These are phyloP conservation scores for Lycodopsis pacificus DNA, from an alignment of 2,797 vertebrate genomes.

Conservation along the genomic window DNA sequence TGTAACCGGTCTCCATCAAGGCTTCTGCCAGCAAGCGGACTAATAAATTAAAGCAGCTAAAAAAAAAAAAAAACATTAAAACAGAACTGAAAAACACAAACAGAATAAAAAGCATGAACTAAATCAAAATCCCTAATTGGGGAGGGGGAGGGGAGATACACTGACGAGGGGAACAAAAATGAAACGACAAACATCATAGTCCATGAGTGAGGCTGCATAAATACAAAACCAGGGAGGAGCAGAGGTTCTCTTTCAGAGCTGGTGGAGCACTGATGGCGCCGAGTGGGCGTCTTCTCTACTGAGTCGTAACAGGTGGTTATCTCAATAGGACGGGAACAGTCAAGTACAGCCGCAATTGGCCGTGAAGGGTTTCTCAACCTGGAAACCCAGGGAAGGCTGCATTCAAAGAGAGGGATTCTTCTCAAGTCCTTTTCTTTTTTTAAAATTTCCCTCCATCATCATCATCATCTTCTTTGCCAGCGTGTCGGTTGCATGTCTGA, in stretches of 20 bases:
- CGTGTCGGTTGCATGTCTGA: slow-evolving; percentile 38
- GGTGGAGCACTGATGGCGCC: slow-evolving; percentile 51
- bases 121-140: slow-evolving; percentile 61
- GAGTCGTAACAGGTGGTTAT: slow-evolving; percentile 60
- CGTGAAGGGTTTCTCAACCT: slow-evolving; percentile 53
- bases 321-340: slow-evolving; percentile 69
- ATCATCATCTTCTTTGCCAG: slow-evolving; percentile 27
- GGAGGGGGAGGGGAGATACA: not conserved
- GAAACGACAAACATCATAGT: slow-evolving; percentile 62
- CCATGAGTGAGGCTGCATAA: slow-evolving; percentile 72
- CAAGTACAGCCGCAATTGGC: slow-evolving; percentile 64
- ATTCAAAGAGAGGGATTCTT: slow-evolving; percentile 66
- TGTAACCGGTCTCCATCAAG: slow-evolving; percentile 72
- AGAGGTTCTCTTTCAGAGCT: slow-evolving; percentile 50
- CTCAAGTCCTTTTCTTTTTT: slow-evolving; percentile 50
- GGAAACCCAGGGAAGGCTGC: slow-evolving; percentile 60
- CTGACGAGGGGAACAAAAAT: slow-evolving; percentile 30
- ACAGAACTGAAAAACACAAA: slow-evolving; percentile 71
- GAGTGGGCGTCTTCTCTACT: slow-evolving; percentile 46
- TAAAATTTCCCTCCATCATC: slow-evolving; percentile 3
- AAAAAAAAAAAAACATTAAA: slow-evolving; percentile 74
- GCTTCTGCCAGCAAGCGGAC: slow-evolving; percentile 72
- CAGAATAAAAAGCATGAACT: slow-evolving; percentile 65
- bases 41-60: slow-evolving; percentile 83
- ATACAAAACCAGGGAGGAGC: slow-evolving; percentile 63